Evolutionary conservation across 2,888 invertebrate species (phyloP), one percentile per base, ranked within the genome.

Genomic region (Andrena camellia): DNA sequence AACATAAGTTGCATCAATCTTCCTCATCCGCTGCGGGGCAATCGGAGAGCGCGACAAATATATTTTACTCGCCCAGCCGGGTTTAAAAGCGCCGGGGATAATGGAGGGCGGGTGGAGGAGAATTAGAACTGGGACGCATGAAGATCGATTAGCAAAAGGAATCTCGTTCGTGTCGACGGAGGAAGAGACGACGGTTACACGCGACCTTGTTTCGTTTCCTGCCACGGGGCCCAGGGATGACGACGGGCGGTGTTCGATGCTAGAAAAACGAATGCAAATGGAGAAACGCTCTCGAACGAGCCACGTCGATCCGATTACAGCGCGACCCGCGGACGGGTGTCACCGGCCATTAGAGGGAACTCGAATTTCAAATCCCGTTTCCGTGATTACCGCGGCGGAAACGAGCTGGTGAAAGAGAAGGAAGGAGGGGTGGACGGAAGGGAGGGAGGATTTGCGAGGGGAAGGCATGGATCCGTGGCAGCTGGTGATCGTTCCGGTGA

Each of bases 301-400:
- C 74, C 81, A 76, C 76, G 84, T 84, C 89, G 86, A 86, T 89
- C 83, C 85, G 89, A 89, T 86, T 89, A 89, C 76, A 68, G 84
- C 69, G 74, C 77, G 78, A 84, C 42, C 80, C 74, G 75, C 73
- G 83, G 86, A 81, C 81, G 85, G 85, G 79, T 89, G 86, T 88
- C 88, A 87, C 85, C 86, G 83, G 78, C 86, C 89, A 90, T 90
- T 87, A 90, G 81, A 67, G 89, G 78, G 80, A 78, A 85, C 89
- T 90, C 87, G 86, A 90, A 90, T 90, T 90, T 89, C 89, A 87
- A 90, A 88, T 89, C 85, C 85, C 81, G 89, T 88, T 88, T 88
- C 88, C 86, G 86, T 87, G 86, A 89, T 90, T 87, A 89, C 83
- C 83, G 85, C 59, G 78, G 71, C 83, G 87, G 88, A 88, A 88